Base-by-base conservation (phyloP, 2,113 vertebrate species). In the Pithys albifrons region DNA sequence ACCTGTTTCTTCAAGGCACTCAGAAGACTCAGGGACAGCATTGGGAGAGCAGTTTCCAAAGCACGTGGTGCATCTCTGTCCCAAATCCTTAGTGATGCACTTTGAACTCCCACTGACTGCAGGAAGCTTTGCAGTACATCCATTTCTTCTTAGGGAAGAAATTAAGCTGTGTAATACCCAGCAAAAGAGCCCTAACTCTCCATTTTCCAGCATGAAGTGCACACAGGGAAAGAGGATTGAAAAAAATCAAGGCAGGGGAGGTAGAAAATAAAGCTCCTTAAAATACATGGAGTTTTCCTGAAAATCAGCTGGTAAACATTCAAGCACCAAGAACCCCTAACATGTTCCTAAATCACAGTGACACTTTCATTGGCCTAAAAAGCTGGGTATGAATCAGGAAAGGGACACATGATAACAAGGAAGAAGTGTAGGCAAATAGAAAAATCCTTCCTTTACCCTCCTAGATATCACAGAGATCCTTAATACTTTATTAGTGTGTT, bases 401-500 rank as follows among this genome's bases (percentile, higher is more conserved):
- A 75, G n/a, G 69, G 65, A 43, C 79, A 84, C 15, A 35, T 1
- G 5, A 14, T 57, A 74, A n/a, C 69, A 74, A 87, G 52, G 22
- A 84, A 73, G 49, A 61, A 71, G 54, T 55, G 59, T 84, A 72
- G 92, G 31, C 88, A 94, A 70, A 75, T 1, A 89, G 61, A 33
- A 75, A 82, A 94, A 52, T 19, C 79, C 48, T 81, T 82, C 65
- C 80, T 93, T 78, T 64, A 78, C 70, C 55, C 75, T 93, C 39
- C 35, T 64, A 64, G 61, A 71, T 65, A 66, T 74, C 49, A 83
- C 41, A 91, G 59, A 88, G 75, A 81, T 20, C 61, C 58, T 45
- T 7, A 69, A 17, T 41, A 78, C 64, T 77, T 79, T 14, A 81
- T 98, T 98, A 98, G 97, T 97, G 77, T 81, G 96, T 98, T 98